Evolutionary conservation across 2,888 invertebrate genomes (phyloP), one percentile per base, ranked within the genome.

Genomic region (Tetrapedia diversipes): DNA sequence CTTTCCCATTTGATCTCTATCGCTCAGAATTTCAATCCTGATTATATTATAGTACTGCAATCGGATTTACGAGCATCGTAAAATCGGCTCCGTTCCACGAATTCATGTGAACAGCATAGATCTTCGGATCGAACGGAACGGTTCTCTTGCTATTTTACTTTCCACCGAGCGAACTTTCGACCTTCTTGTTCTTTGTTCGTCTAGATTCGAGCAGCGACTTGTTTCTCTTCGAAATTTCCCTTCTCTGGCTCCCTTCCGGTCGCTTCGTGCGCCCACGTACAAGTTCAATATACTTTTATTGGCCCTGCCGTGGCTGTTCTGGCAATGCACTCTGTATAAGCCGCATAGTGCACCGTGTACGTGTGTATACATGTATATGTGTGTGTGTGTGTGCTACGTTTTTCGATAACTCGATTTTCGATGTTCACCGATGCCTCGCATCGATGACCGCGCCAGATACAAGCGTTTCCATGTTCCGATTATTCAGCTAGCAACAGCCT

Each of bases 281-380:
- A 79, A 73, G 67, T 86, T 80, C 86, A 76, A 86, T 84, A 82
- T 81, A 85, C 79, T 84, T 86, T 87, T 83, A 87, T 85, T 85
- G 82, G 68, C 54, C 74, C 64, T 51, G 53, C 67, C 73, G 49
- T 63, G 64, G 47, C 70, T 67, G 77, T 73, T 80, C 56, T 54
- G 54, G 45, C 80, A 45, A 76, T 69, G 67, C 57, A 69, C 54
- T 41, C 63, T 65, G n/a, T n/a, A 74, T 57, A 70, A 70, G 39
- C 49, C 43, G 27, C 66, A 19, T 47, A 24, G n/a, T 32, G 49
- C 39, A 22, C 45, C 69, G 22, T 47, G 53, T 41, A 51, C 22
- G 4, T 45, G 14, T 45, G 27, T 41, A 43, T 29, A 43, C 34
- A n/a, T n/a, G n/a, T n/a, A n/a, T n/a, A n/a, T 47, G 53, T 41